phyloP scores from a whole-genome alignment of 2,888 invertebrate genomes.

The Caenorhabditis japonica region DNA sequence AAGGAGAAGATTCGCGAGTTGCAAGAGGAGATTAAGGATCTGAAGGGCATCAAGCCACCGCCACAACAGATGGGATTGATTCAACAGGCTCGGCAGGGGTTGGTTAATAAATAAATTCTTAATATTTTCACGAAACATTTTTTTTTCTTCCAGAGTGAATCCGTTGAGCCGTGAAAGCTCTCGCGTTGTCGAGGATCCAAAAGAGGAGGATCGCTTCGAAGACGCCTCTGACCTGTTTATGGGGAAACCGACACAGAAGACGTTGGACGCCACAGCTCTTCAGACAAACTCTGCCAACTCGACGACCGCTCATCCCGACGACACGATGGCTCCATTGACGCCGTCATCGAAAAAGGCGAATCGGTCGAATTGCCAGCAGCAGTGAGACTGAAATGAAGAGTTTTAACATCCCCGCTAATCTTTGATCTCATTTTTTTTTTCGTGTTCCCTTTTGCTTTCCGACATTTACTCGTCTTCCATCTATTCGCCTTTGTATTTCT shows the following conservation, averaged over 20 bases:
- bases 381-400: slow-evolving; percentile 4
- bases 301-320: slow-evolving; percentile 15
- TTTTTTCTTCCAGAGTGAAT: slow-evolving; percentile 11
- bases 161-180: slow-evolving; percentile 24
- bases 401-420: too few species aligned
- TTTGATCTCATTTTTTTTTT: too few species aligned
- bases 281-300: background rate
- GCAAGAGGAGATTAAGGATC: slow-evolving; percentile 14
- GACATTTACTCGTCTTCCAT: too few species aligned
- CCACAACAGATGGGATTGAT: slow-evolving; percentile 19
- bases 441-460: too few species aligned
- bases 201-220: slow-evolving; percentile 6
- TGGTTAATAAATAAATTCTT: background rate
- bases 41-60: slow-evolving; percentile 21
- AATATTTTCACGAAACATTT: background rate
- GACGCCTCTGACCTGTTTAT: slow-evolving; percentile 18
- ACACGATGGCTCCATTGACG: background rate
- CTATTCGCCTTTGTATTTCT: too few species aligned
- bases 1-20: slow-evolving; percentile 13
- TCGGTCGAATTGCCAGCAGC: slow-evolving; percentile 25
- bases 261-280: slow-evolving; percentile 4
- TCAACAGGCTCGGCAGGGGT: slow-evolving; percentile 32
- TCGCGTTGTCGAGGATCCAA: slow-evolving; percentile 4
- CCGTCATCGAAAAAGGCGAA: slow-evolving; percentile 24
- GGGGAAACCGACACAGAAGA: background rate